phyloP scores from a whole-genome alignment of 2,888 invertebrate species.

The Hypolimnas misippus region DNA sequence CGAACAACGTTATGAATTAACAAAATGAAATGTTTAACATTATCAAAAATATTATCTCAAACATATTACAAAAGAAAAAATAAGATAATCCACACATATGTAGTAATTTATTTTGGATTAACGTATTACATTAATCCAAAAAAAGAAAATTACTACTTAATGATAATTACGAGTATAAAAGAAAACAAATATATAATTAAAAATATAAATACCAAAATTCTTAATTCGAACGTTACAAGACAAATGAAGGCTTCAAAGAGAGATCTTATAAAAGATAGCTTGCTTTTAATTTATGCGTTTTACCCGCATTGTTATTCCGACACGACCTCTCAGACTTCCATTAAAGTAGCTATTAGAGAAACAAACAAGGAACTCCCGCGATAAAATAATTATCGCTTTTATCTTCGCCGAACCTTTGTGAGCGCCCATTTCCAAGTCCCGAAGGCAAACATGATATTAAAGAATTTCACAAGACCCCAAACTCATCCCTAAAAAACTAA shows the following conservation, averaged over 20 bases:
- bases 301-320: slow-evolving; percentile 63
- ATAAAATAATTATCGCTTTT: slow-evolving; percentile 83
- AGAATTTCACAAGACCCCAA: slow-evolving; percentile 63
- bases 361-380: slow-evolving; percentile 80
- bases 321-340: slow-evolving; percentile 66
- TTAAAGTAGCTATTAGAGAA: slow-evolving; percentile 82
- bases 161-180: background rate
- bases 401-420: slow-evolving; percentile 66
- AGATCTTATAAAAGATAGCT: slow-evolving; percentile 56
- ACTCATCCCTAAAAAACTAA: slow-evolving; percentile 64
- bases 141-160: too few species aligned
- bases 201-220: background rate
- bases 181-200: background rate
- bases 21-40: too few species aligned
- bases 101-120: too few species aligned
- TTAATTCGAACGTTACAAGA: slow-evolving; percentile 26
- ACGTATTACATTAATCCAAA: too few species aligned
- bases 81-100: too few species aligned
- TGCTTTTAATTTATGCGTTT: slow-evolving; percentile 70
- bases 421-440: slow-evolving; percentile 51
- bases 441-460: slow-evolving; percentile 64
- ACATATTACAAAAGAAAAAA: too few species aligned
- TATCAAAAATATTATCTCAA: too few species aligned
- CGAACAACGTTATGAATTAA: too few species aligned
- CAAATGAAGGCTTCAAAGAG: slow-evolving; percentile 45